Evolutionary conservation across 2,797 vertebrate genomes (phyloP), one percentile per base, ranked within the genome.

Genomic region (Apodemus agrarius): DNA sequence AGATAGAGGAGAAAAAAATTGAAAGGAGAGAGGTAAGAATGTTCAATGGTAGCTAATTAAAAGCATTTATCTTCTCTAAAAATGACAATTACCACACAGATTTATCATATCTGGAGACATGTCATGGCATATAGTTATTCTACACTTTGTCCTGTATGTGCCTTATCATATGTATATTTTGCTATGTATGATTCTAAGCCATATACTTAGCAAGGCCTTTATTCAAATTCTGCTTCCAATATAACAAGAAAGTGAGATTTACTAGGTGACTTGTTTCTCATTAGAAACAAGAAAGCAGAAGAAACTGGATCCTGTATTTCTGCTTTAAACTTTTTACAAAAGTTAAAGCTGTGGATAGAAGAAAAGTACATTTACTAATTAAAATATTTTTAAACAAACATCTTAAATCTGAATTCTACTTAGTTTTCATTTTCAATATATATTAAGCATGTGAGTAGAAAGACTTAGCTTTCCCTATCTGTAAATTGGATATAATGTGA

Each of bases 11-110:
- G 26, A 12, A 37, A 52, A 11, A 54, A 63, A 91, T 85, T 81
- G 54, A 31, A 92, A 85, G 37, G 43, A 87, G 16, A 63, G 37
- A 95, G 54, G 11, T 59, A 92, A 97, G 11, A 46, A 85, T 85
- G 89, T 78, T 22, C 22, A 82, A 3, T 74, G 49, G 22, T 75
- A 89, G 59, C 2, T 90, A 80, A 75, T 91, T 82, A 75, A 69
- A 96, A 19, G 2, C 54, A 76, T 90, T 17, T 59, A 74, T 2
- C 14, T 92, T 37, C 4, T 24, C 13, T 29, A 52, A 29, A 29
- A 96, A 84, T 65, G 34, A 84, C 83, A 92, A 74, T 88, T 92
- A 69, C 7, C 52, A 26, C 9, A 85, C 22, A 67, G 3, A 90
- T 72, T 69, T 37, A 82, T 67, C 37, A 29, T 85, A 46, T 46